Evolutionary conservation across 2,888 invertebrate species (phyloP), one percentile per base, ranked within the genome.

Genomic region (Brachynemurus nebulosus): DNA sequence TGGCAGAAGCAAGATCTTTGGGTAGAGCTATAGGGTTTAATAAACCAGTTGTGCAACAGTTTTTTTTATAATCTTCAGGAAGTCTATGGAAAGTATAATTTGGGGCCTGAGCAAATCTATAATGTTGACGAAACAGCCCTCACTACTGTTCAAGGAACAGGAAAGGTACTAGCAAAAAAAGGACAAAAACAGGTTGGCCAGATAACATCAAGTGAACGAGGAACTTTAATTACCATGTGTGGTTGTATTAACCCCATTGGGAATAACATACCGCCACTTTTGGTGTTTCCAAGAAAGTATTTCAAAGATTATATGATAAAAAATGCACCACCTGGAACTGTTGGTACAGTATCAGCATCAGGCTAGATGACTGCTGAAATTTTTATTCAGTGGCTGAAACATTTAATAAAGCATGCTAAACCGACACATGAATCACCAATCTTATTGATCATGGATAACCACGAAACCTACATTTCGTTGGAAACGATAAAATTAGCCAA

Each of bases 321-420:
- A 6, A 25, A 8, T 21, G 51, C 55, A 12, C 55, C 56, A 25
- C 46, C 52, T 21, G 54, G 52, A 18, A 40, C 56, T 20, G 47
- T 49, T 33, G 56, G 52, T 23, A 44, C 45, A 17, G 49, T 49
- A 38, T 52, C 47, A 47, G 45, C 46, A 11, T 49, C 45, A 43
- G 55, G 55, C 11, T 59, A 56, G 54, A 54, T 51, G 47, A 51
- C 47, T 43, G 36, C 27, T 34, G 45, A 48, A 8, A 40, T 45
- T 35, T 51, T 52, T 21, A 21, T 51, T 2, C 47, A 47, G 20
- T 57, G 56, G 55, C 48, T 58, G 25, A 42, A 53, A 38, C 56
- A 59, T 49, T 58, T 60, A 44, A 36, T 48, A 8, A 35, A 47
- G n/a, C 42, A 50, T 40, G 44, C 52, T 6, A 54, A 54, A 19